phyloP scores from a whole-genome alignment of 2,113 vertebrate species.

The Planiliza haematocheilus region DNA sequence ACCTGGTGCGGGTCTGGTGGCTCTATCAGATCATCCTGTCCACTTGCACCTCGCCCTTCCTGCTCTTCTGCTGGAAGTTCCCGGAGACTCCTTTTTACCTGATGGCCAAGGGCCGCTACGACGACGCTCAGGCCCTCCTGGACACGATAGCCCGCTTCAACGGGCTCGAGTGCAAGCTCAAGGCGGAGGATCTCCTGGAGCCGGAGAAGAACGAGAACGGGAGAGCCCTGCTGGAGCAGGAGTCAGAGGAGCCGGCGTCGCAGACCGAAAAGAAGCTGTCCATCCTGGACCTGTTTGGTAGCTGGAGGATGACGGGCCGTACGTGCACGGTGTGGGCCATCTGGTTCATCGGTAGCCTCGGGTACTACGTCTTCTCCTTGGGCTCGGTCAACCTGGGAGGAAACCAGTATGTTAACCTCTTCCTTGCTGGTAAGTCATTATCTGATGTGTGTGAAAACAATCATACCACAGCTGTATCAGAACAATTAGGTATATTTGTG shows the following conservation, averaged over 20 bases:
- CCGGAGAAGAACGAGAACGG: constrained; percentile 51
- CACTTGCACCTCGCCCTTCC: constrained; percentile 88
- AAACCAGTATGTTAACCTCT: constrained; percentile 92
- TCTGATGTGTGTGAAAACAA: neutral
- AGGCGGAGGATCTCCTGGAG: constrained; percentile 85
- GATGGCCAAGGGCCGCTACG: constrained; percentile 85
- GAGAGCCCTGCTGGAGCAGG: constrained; percentile 47
- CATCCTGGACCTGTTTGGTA: constrained; percentile 89
- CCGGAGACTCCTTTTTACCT: constrained; percentile 96
- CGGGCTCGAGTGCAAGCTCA: constrained; percentile 79
- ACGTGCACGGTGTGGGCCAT: constrained; percentile 92
- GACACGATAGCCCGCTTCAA: constrained; percentile 89
- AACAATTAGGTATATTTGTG: too few species aligned
- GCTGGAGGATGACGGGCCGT: constrained; percentile 86
- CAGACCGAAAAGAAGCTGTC: constrained; percentile 82
- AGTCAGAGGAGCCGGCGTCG: neutral
- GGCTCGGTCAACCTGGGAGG: constrained; percentile 91
- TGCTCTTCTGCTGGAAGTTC: constrained; percentile 93
- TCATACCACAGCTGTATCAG: too few species aligned
- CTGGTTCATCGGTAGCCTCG: constrained; percentile 94
- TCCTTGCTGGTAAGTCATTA: constrained; percentile 88
- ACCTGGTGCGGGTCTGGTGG: constrained; percentile 92
- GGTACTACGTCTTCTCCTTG: constrained; percentile 93
- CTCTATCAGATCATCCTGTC: constrained; percentile 93
- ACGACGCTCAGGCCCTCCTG: constrained; percentile 88